These are phyloP conservation scores for Myiopsitta monachus DNA, from an alignment of 2,113 vertebrate species.

Conservation along the genomic window DNA sequence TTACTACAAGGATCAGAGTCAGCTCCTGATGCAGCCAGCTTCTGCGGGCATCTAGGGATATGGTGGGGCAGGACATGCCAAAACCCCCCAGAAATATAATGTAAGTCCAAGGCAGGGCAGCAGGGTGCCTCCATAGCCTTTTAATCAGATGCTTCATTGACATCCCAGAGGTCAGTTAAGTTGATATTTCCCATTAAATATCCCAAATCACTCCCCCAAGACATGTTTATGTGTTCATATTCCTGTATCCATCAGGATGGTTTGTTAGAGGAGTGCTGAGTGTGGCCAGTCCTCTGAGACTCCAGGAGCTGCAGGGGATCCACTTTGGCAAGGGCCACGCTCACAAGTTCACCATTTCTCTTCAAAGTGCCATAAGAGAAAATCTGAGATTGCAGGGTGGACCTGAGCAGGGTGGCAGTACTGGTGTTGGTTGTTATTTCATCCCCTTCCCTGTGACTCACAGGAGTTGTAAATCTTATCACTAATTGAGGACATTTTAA, in stretches of 20 bases:
- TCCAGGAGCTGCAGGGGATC: neutral
- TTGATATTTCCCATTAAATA: neutral
- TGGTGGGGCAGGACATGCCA: neutral
- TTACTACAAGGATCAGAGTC: neutral
- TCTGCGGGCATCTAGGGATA: fast-evolving
- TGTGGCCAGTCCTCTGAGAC: fast-evolving
- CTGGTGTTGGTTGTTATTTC: fast-evolving
- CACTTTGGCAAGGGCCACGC: fast-evolving
- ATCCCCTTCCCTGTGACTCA: neutral
- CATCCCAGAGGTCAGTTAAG: no score
- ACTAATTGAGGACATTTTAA: neutral
- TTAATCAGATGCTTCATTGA: neutral
- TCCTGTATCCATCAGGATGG: neutral
- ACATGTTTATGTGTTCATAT: fast-evolving
- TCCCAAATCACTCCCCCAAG: neutral
- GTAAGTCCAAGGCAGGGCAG: neutral
- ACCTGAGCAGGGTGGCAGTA: neutral
- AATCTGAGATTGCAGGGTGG: neutral
- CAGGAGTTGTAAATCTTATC: neutral
- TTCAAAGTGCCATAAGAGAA: neutral
- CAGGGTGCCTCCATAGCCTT: neutral
- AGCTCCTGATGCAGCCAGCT: neutral
- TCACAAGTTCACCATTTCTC: fast-evolving
- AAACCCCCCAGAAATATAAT: fast-evolving
- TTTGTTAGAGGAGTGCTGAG: neutral